Evolutionary conservation across 2,888 invertebrate genomes (phyloP).

Genomic region (Drosophila antonietae): DNA sequence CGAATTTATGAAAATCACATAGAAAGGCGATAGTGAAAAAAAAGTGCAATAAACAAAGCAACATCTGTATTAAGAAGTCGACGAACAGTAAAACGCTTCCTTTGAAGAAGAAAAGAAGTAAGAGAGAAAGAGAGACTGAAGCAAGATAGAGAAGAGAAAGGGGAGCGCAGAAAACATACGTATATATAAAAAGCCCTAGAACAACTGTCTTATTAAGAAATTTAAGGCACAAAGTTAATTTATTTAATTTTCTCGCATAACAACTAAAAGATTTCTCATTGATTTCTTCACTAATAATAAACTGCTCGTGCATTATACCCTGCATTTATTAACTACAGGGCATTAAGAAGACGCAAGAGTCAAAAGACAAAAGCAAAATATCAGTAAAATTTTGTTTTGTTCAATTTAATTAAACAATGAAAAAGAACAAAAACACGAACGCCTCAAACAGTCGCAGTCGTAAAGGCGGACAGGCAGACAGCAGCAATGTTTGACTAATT

Average conservation of each 20-base stretch:
- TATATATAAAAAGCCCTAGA: no score
- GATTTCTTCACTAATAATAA: background rate
- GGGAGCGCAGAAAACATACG: no score
- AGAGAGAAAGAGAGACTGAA: background rate
- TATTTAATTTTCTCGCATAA: background rate
- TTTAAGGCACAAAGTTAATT: no score
- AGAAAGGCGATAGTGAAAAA: background rate
- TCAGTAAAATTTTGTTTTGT: conserved; percentile 36
- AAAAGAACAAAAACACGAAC: conserved; percentile 53
- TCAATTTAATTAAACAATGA: conserved; percentile 75
- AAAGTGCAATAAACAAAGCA: no score
- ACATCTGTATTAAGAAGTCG: no score
- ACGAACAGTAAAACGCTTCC: no score
- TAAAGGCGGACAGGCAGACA: background rate
- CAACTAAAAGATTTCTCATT: background rate
- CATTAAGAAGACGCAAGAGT: conserved; percentile 11
- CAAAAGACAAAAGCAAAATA: conserved; percentile 26
- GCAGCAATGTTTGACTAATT: conserved; percentile 42
- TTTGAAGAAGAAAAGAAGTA: background rate
- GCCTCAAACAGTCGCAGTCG: conserved; percentile 26
- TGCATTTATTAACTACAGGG: background rate
- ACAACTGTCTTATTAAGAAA: no score
- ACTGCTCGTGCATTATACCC: background rate
- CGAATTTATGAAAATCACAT: background rate
- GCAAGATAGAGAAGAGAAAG: background rate